Conservation (phyloP, 2,113 vertebrate species). For the Forbesichthys papilliferus region DNA sequence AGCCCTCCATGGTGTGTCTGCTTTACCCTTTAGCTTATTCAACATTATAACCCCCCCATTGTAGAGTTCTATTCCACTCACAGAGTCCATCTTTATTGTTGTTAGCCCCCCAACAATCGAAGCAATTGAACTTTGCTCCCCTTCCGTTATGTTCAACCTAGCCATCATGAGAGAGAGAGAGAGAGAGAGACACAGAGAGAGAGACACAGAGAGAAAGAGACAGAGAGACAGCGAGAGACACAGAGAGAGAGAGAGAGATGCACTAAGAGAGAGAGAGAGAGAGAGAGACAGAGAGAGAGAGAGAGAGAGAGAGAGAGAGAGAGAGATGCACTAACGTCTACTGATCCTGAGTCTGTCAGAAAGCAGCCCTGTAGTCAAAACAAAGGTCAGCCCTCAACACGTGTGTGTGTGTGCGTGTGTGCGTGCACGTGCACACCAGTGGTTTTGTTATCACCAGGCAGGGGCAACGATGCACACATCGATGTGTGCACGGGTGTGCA, state of each 20-base stretch:
- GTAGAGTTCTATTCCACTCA: no score
- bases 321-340: no score
- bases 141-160: no score
- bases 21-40: no score
- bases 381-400: slow-evolving; percentile 79
- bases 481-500: slow-evolving; percentile 22
- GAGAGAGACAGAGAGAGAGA: not conserved
- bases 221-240: not conserved
- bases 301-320: not conserved
- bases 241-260: not conserved
- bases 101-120: no score
- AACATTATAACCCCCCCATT: no score
- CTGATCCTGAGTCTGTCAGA: no score
- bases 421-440: slow-evolving; percentile 78
- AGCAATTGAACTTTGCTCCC: no score
- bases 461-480: slow-evolving; percentile 27
- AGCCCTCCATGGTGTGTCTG: no score
- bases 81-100: no score
- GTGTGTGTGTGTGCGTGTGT: slow-evolving; percentile 48
- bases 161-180: slow-evolving; percentile 2
- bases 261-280: not conserved
- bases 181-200: not conserved
- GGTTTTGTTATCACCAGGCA: slow-evolving; percentile 74
- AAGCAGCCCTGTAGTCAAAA: no score
- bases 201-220: not conserved